Evolutionary conservation across 2,797 vertebrate species (phyloP), one percentile per base, ranked within the genome.

Genomic region (Periparus ater): DNA sequence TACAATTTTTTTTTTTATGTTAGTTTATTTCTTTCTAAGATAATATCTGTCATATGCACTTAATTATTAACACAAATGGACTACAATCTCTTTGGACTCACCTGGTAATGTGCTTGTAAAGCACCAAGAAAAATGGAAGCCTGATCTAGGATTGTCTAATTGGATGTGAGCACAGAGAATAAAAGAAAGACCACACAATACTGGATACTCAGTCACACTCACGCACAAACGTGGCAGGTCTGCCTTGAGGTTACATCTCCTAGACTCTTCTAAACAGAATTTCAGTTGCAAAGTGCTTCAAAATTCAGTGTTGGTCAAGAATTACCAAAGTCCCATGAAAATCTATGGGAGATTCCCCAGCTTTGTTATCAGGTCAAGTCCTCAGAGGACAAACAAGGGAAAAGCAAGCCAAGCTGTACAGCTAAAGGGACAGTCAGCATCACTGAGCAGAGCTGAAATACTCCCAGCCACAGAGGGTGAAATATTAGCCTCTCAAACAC

Each of bases 401-500:
- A 82, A 70, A 44, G 11, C 54, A 68, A 48, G 44, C 32, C 55
- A 53, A 7, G 2, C 30, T 7, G 42, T 9, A 26, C 27, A 81
- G 44, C 54, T 55, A 18, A 85, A 94, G 70, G 45, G 44, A 50
- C 19, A 79, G 53, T 9, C 20, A 8, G 82, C 65, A 85, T 25
- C 86, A 17, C 44, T 21, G n/a, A 65, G 68, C 50, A 32, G 38
- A 54, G 78, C 44, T 10, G 48, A 40, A 51, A 77, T 70, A 87
- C 94, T 96, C 91, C 26, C 67, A 82, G 62, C 51, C 80, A 8
- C 77, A 78, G 91, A 21, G 42, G 65, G 71, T 91, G 96, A 95
- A 97, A 97, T 42, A 89, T 75, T 60, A 89, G 77, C 85, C 79
- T 87, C 93, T 93, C 85, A 72, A 74, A 66, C 92, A 89, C 79